Evolutionary conservation across 1,140 invertebrate species (phyloP).

Genomic region (Diorhabda sublineata): DNA sequence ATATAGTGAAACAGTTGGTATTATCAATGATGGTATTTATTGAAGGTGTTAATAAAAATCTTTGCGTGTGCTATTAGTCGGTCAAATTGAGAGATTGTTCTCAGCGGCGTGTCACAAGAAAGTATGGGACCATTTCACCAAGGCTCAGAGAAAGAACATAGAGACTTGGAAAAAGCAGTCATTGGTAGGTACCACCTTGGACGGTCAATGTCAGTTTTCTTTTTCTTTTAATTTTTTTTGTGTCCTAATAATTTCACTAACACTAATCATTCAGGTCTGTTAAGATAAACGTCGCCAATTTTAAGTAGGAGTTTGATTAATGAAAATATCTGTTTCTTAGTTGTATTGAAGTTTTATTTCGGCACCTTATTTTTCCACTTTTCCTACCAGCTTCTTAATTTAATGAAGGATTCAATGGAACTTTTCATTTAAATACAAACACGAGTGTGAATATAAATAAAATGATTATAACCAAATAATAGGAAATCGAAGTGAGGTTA

Average conservation of each 20-base stretch:
- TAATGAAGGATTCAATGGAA: too few relatives aligned
- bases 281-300: too few relatives aligned
- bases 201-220: conserved; percentile 16
- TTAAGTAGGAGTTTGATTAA: too few relatives aligned
- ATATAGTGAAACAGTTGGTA: neutral
- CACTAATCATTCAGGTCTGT: neutral
- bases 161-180: conserved; percentile 96
- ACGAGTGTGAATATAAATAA: too few relatives aligned
- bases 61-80: conserved; percentile 68
- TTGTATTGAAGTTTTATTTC: too few relatives aligned
- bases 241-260: neutral
- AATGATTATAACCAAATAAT: too few relatives aligned
- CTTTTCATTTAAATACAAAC: too few relatives aligned
- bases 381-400: too few relatives aligned
- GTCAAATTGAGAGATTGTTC: conserved; percentile 97
- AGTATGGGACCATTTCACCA: conserved; percentile 98
- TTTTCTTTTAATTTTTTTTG: neutral
- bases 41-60: conserved; percentile 16
- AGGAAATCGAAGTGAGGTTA: too few relatives aligned
- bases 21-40: conserved; percentile 6
- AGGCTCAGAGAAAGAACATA: conserved; percentile 96
- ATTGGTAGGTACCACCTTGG: conserved; percentile 73
- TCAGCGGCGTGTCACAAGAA: conserved; percentile 91
- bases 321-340: too few relatives aligned
- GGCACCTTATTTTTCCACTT: too few relatives aligned